Conservation (phyloP, 2,797 vertebrate species). For the Tauraco hartlaubi region DNA sequence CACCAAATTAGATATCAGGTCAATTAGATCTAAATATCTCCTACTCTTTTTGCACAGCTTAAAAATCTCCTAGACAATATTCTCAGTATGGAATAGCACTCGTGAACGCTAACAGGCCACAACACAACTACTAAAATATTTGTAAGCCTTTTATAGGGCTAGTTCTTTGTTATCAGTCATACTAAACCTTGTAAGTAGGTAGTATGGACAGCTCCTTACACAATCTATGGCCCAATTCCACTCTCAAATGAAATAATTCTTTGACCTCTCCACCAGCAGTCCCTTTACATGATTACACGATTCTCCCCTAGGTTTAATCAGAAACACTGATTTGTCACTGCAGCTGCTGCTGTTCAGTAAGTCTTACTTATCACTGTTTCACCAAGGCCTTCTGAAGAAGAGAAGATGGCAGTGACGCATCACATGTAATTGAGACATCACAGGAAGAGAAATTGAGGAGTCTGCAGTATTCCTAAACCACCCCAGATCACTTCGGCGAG, state of each 20-base stretch:
- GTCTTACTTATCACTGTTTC: not conserved
- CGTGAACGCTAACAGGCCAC: not conserved
- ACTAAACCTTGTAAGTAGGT: not conserved
- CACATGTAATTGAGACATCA: not conserved
- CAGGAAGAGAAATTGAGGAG: not conserved
- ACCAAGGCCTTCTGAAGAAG: not conserved
- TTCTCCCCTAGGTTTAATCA: not conserved
- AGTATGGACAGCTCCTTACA: not conserved
- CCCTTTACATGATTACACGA: not conserved
- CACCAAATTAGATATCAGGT: not conserved
- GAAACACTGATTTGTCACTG: not conserved
- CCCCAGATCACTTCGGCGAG: not conserved
- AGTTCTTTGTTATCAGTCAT: not conserved
- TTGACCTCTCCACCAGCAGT: not conserved
- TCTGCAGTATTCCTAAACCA: not conserved
- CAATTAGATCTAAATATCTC: not conserved
- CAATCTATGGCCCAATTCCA: not conserved
- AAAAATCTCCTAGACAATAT: not conserved
- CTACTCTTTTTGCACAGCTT: not conserved
- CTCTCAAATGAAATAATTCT: not conserved
- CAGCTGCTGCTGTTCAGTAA: not conserved
- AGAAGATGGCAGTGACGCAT: not conserved
- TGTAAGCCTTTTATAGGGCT: not conserved
- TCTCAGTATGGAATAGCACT: not conserved
- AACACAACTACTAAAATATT: not conserved